Evolutionary conservation across 2,113 vertebrate genomes (phyloP).

Genomic region (Hypocryptadius cinnamomeus): DNA sequence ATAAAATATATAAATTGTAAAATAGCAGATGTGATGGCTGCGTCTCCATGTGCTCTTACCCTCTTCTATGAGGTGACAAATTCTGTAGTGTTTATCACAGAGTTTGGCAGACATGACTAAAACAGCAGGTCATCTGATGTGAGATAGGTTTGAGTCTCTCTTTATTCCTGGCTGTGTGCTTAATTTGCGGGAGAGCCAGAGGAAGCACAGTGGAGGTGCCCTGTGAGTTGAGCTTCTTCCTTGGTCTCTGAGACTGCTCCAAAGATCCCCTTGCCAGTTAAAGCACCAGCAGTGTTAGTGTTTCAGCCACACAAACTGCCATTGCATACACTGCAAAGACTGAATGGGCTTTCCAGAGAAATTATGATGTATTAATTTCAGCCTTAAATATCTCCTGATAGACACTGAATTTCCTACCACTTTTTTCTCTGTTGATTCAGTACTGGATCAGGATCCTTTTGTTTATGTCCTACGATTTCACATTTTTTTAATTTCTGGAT

Average conservation of each 20-base stretch:
- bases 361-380: background rate
- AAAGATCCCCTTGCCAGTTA: background rate
- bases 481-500: background rate
- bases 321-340: background rate
- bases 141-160: background rate
- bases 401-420: background rate
- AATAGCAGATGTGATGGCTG: background rate
- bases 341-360: background rate
- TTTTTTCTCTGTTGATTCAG: background rate
- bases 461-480: background rate
- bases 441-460: background rate
- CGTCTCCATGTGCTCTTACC: background rate
- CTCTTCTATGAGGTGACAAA: background rate
- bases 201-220: background rate
- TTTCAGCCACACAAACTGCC: background rate
- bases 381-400: background rate
- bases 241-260: background rate
- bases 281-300: background rate
- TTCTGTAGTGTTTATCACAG: background rate
- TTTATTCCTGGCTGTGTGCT: background rate
- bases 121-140: background rate
- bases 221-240: background rate
- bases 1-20: background rate
- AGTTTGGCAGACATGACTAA: background rate
- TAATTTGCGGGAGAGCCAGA: background rate